Evolutionary conservation across 2,113 vertebrate species (phyloP).

Genomic region (Bos taurus): ARS-UCD2.0 NC_037348.1:4424001-4424500

Average conservation of each 20-base stretch:
- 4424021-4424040: not conserved
- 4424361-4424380: not conserved
- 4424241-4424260: not conserved
- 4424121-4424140: not conserved
- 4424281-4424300: not conserved
- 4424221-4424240: not conserved
- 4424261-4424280: not conserved
- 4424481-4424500: not conserved
- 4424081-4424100: not conserved
- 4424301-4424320: not conserved
- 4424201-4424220: no score
- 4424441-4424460: not conserved
- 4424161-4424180: not conserved
- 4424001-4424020: not conserved
- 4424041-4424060: not conserved
- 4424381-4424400: not conserved
- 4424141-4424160: not conserved
- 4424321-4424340: not conserved
- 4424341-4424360: not conserved
- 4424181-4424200: not conserved
- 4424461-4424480: not conserved
- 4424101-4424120: not conserved
- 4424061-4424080: not conserved
- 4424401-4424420: not conserved
- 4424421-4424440: not conserved